Evolutionary conservation across 2,888 invertebrate species (phyloP).

Genomic region (Caenorhabditis japonica): DNA sequence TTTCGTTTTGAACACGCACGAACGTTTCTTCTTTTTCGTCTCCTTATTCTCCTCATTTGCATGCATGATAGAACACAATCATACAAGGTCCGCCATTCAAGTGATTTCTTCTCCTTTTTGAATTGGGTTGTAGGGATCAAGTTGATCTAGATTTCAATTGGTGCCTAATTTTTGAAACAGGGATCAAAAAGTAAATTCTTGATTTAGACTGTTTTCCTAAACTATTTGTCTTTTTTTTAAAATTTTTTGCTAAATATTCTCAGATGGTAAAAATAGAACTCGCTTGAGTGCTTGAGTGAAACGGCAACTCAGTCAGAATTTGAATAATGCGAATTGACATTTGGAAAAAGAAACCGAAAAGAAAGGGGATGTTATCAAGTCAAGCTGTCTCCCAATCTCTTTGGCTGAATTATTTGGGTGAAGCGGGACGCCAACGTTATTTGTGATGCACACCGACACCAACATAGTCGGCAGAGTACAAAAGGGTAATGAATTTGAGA

Average conservation of each 20-base stretch:
- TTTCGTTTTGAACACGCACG: constrained; percentile 48
- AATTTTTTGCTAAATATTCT: too few species aligned
- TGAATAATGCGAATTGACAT: neutral
- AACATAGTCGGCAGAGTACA: constrained; percentile 18
- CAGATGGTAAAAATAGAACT: too few species aligned
- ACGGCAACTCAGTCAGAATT: too few species aligned
- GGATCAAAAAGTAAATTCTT: too few species aligned
- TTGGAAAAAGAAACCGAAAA: neutral
- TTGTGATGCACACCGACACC: constrained; percentile 1
- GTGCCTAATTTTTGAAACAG: too few species aligned
- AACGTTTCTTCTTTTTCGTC: constrained; percentile 47
- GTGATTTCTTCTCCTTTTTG: constrained; percentile 19
- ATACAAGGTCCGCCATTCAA: constrained; percentile 42
- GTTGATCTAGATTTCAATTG: neutral
- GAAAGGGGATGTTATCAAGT: neutral
- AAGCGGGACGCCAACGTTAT: neutral
- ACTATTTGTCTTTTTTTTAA: too few species aligned
- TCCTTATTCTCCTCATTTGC: constrained; percentile 46
- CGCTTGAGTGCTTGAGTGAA: too few species aligned
- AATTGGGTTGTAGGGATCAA: constrained; percentile 11
- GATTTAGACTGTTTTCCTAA: too few species aligned
- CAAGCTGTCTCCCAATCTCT: constrained; percentile 10
- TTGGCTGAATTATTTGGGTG: constrained; percentile 34
- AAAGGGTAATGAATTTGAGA: constrained; percentile 48
- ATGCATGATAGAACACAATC: constrained; percentile 53